phyloP scores from a whole-genome alignment of 2,797 vertebrate genomes.

The Callimico goeldii region DNA sequence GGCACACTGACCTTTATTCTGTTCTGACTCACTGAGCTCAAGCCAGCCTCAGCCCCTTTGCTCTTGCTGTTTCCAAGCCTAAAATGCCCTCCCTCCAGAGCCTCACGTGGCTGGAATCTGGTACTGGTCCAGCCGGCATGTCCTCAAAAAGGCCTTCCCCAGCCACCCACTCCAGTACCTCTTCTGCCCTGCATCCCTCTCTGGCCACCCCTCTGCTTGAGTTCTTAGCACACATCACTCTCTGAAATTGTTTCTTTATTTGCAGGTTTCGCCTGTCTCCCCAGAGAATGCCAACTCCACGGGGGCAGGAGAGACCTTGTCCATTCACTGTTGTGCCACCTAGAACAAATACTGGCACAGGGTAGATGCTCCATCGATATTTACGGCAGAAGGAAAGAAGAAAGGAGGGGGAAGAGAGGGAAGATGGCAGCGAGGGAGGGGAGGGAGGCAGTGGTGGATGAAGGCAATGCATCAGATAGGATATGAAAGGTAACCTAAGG shows the following conservation, averaged over 20 bases:
- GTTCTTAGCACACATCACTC: neutral
- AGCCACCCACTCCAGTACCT: too few species aligned
- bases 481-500: neutral
- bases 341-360: neutral
- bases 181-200: neutral
- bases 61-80: neutral
- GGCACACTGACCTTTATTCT: neutral
- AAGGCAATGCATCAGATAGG: fast-evolving
- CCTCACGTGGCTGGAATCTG: neutral
- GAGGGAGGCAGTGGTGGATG: fast-evolving
- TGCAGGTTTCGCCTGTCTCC: neutral
- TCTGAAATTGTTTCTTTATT: neutral
- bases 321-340: neutral
- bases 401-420: neutral
- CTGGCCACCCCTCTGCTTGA: too few species aligned
- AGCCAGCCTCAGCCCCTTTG: neutral
- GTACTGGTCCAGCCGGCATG: neutral
- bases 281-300: neutral
- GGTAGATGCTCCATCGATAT: neutral
- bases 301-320: neutral
- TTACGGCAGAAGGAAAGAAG: neutral
- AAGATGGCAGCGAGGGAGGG: neutral
- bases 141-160: neutral
- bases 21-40: neutral
- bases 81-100: neutral